Conservation (phyloP, 1,140 invertebrate genomes). For the Monochamus saltuarius region DNA sequence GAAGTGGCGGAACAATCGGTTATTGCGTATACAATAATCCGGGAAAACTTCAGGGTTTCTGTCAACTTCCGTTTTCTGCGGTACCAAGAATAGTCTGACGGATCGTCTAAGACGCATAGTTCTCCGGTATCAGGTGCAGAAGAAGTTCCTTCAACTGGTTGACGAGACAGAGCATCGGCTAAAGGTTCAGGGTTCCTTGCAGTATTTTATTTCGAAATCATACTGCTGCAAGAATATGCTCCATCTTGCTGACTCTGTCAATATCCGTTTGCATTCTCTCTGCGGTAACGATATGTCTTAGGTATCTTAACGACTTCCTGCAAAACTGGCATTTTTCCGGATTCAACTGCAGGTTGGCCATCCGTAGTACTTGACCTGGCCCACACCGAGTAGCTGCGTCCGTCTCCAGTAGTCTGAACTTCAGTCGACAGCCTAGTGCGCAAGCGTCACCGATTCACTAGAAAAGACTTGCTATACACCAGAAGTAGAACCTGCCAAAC, state of each 20-base stretch:
- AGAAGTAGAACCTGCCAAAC: too few species aligned
- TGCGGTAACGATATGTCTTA: too few species aligned
- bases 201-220: slow-evolving; percentile 35
- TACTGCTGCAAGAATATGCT: slow-evolving; percentile 49
- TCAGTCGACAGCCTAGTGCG: slow-evolving; percentile 29
- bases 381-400: slow-evolving; percentile 45
- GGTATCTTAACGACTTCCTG: too few species aligned
- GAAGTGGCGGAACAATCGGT: too few species aligned
- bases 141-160: too few species aligned
- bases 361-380: slow-evolving; percentile 51
- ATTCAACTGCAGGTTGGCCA: too few species aligned
- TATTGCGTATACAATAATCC: too few species aligned
- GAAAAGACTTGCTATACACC: slow-evolving; percentile 3
- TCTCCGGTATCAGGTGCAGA: too few species aligned
- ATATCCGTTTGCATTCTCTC: slow-evolving; percentile 52
- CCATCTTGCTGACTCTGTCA: slow-evolving; percentile 52
- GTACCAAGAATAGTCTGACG: background rate
- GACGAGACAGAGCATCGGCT: slow-evolving; percentile 18
- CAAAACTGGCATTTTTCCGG: too few species aligned
- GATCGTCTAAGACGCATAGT: background rate
- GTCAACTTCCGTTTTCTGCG: background rate
- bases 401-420: slow-evolving; percentile 51
- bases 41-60: background rate
- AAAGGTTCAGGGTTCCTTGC: background rate
- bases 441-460: slow-evolving; percentile 35